Evolutionary conservation across 2,888 invertebrate genomes (phyloP), one percentile per base, ranked within the genome.

Genomic region (Meteorus cinctellus): DNA sequence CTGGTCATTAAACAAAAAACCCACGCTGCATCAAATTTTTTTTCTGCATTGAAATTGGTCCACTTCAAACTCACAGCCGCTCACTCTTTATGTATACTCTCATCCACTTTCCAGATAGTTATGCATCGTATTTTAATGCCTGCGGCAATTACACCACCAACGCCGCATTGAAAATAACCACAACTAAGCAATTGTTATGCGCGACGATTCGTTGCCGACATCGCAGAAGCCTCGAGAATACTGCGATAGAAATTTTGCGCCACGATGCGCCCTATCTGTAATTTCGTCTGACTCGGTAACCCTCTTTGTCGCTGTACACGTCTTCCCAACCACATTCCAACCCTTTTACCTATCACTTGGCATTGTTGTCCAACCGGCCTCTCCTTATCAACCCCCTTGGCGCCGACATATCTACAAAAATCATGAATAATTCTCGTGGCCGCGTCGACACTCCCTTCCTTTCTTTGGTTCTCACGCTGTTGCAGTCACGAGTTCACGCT

Each of bases 141-240:
- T 67, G 31, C 76, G 27, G 81, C 83, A 84, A 84, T 85, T 84
- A 84, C 79, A 79, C 72, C 79, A 78, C 77, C 81, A 82, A 80
- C 77, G 72, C 63, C 70, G 62, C 36, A 19, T 68, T 55, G 19
- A 55, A 55, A 55, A 55, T 19, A 55, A 55, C 10, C 55, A 55
- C 19, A 55, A 41, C 10, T 8, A 14, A 62, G 41, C 75, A 76
- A 81, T 83, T 84, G 81, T 83, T 80, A 80, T 79, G 80, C 80
- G 69, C 80, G 74, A 79, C 76, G 80, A 79, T 80, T 80, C 75
- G 77, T 78, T 76, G 68, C 71, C 77, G 80, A 81, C 82, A 80
- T 76, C 51, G 48, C 19, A 8, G 55, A 8, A 55, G 48, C n/a
- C 48, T 3, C 48, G 4, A 4, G 16, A 48, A 48, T 48, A 48